Evolutionary conservation across 2,797 vertebrate species (phyloP).

Genomic region (Phataginus tetradactyla): DNA sequence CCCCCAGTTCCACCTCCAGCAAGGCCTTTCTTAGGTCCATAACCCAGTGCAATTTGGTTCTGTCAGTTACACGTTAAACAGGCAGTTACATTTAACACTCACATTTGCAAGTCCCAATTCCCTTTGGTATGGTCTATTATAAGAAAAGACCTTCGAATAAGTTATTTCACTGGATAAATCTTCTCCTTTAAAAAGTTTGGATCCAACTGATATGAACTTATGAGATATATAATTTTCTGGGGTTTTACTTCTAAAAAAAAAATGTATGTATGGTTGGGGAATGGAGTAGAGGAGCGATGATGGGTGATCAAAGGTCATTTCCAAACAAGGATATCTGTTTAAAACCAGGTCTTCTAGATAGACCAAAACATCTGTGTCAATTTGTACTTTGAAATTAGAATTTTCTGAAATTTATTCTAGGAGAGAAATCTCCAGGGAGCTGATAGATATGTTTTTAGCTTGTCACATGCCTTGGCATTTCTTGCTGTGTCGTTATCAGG

Average conservation of each 20-base stretch:
- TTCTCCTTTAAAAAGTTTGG: not conserved
- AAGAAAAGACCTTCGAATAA: slow-evolving; percentile 29
- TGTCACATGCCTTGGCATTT: slow-evolving; percentile 36
- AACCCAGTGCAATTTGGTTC: not conserved
- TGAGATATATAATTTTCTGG: not conserved
- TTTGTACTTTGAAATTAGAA: slow-evolving; percentile 54
- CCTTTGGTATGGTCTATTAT: not conserved
- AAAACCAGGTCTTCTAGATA: not conserved
- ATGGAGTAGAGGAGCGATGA: not conserved
- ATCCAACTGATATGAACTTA: not conserved
- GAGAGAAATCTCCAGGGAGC: slow-evolving; percentile 12
- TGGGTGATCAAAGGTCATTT: slow-evolving; percentile 21
- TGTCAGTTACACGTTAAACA: not conserved
- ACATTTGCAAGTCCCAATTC: slow-evolving; percentile 22
- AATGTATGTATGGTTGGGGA: not conserved
- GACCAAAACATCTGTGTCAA: not conserved
- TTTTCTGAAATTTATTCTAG: slow-evolving; percentile 48
- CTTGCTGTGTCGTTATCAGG: not conserved
- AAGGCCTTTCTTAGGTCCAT: not conserved
- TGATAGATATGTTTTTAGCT: slow-evolving; percentile 25
- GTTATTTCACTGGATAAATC: not conserved
- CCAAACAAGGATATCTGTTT: not conserved
- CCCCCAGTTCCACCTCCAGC: not conserved
- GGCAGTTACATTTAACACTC: not conserved
- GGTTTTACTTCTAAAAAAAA: slow-evolving; percentile 41